These are phyloP conservation scores for Ibycter americanus DNA, from an alignment of 2,797 vertebrate genomes.

Conservation along the genomic window DNA sequence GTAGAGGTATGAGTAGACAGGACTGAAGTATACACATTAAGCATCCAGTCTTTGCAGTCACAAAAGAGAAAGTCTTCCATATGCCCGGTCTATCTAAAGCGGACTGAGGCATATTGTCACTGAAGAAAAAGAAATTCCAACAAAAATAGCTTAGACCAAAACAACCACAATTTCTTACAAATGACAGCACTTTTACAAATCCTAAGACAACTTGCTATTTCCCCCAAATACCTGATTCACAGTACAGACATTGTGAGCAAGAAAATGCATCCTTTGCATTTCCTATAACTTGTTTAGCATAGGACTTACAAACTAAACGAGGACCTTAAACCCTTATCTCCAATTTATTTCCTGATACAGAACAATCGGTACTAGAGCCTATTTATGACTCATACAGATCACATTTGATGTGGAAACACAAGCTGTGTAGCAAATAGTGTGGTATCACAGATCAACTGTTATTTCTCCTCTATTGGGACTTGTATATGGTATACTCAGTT, in stretches of 20 bases:
- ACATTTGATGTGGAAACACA: not conserved
- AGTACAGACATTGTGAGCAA: not conserved
- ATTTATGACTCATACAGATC: not conserved
- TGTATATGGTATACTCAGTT: not conserved
- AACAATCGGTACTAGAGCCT: not conserved
- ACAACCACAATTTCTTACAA: not conserved
- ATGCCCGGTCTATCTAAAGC: not conserved
- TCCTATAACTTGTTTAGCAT: not conserved
- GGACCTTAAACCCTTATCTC: not conserved
- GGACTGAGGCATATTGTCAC: not conserved
- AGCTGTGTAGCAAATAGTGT: not conserved
- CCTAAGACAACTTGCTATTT: not conserved
- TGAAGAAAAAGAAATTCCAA: not conserved
- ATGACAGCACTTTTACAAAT: not conserved
- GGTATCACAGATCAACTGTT: not conserved
- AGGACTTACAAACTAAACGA: not conserved
- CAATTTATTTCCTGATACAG: not conserved
- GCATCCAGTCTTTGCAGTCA: not conserved
- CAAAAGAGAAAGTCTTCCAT: not conserved
- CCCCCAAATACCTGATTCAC: not conserved
- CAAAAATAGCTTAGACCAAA: not conserved
- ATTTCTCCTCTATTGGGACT: not conserved
- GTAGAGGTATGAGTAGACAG: not conserved
- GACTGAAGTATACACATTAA: accelerated
- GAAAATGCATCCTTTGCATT: not conserved